These are phyloP conservation scores for Penaeus monodon DNA, from an alignment of 2,888 invertebrate genomes.

Conservation along the genomic window DNA sequence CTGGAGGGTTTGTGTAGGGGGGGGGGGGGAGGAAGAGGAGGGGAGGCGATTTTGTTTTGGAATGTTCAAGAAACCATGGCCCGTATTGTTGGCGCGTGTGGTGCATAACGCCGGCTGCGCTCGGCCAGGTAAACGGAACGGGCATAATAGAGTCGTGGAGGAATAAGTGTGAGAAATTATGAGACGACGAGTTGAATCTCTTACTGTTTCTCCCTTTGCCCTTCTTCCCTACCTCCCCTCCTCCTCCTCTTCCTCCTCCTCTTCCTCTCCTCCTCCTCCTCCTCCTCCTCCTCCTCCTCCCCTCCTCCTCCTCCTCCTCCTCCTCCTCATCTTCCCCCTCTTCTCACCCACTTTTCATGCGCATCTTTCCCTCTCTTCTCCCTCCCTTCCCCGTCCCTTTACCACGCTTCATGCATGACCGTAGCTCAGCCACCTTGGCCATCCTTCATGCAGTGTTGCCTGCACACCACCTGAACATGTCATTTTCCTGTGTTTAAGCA, in stretches of 20 bases:
- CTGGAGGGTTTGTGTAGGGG: background rate
- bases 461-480: too few species aligned
- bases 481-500: too few species aligned
- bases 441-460: too few species aligned
- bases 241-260: background rate
- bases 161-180: background rate
- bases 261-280: background rate
- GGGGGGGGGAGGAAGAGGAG: background rate
- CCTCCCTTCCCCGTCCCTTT: background rate
- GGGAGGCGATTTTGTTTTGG: background rate
- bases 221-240: background rate
- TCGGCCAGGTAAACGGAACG: background rate
- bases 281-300: background rate
- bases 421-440: too few species aligned
- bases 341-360: background rate
- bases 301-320: background rate
- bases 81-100: background rate
- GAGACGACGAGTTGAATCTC: constrained; percentile 1
- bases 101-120: too few species aligned
- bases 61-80: background rate
- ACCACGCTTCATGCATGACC: too few species aligned
- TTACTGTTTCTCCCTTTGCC: background rate
- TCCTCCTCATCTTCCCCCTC: background rate
- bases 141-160: background rate
- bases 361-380: background rate